phyloP scores from a whole-genome alignment of 2,797 vertebrate species.

The Pelobates cultripes region DNA sequence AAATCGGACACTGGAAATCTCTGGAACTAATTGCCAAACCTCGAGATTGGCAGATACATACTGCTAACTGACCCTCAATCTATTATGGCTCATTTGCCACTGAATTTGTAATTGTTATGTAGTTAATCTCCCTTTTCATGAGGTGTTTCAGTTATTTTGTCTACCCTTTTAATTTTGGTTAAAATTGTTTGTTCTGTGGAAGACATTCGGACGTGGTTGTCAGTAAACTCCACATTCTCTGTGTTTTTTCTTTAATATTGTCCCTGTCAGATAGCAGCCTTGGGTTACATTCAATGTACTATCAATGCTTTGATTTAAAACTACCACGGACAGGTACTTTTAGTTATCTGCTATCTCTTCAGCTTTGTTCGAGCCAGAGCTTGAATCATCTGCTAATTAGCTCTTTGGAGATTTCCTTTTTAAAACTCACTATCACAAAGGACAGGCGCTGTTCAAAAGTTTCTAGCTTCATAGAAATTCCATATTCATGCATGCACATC shows the following conservation, averaged over 20 bases:
- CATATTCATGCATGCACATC: constrained; percentile 80
- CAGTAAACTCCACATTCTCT: constrained; percentile 76
- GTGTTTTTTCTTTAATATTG: constrained; percentile 76
- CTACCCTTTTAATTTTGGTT: constrained; percentile 55
- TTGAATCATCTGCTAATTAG: constrained; percentile 97
- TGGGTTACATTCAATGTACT: constrained; percentile 87
- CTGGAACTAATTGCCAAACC: too few species aligned
- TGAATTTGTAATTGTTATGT: too few species aligned
- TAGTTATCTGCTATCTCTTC: constrained; percentile 84
- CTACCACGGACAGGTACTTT: constrained; percentile 90
- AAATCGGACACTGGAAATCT: too few species aligned
- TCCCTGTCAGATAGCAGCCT: constrained; percentile 76
- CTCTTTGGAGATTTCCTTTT: constrained; percentile 99
- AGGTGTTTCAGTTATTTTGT: too few species aligned
- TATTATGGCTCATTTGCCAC: too few species aligned
- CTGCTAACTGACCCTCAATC: too few species aligned
- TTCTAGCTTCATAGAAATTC: constrained; percentile 82
- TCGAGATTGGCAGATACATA: too few species aligned
- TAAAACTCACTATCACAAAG: constrained; percentile 87
- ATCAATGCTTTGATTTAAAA: constrained; percentile 91
- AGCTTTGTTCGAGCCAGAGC: constrained; percentile 93
- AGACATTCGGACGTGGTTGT: constrained; percentile 69
- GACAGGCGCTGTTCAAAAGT: constrained; percentile 84
- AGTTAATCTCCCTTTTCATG: too few species aligned
- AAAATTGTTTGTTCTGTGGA: constrained; percentile 64